phyloP scores from a whole-genome alignment of 2,797 vertebrate genomes.

The Streptopelia turtur region DNA sequence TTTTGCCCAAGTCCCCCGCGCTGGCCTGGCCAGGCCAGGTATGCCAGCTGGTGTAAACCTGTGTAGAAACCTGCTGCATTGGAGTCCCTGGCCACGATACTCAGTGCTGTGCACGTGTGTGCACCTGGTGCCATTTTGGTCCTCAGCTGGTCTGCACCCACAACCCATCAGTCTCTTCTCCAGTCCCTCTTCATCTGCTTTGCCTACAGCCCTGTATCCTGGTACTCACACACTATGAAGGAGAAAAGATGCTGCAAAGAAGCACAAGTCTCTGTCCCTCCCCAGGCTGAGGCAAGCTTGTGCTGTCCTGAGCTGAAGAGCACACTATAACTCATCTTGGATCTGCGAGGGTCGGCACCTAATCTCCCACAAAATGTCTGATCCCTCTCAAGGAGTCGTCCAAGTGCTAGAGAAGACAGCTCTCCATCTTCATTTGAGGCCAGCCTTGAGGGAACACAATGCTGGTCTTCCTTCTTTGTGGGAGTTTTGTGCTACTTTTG shows the following conservation, averaged over 20 bases:
- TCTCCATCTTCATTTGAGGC: background rate
- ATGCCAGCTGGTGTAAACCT: background rate
- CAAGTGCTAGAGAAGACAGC: background rate
- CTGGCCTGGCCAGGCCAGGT: background rate
- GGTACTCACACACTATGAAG: background rate
- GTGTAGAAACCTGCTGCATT: background rate
- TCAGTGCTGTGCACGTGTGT: fast-evolving
- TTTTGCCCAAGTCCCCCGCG: fast-evolving
- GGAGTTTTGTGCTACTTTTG: background rate
- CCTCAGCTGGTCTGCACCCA: background rate
- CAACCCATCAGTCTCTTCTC: background rate
- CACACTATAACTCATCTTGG: background rate
- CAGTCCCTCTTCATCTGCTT: background rate
- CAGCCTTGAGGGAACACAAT: background rate
- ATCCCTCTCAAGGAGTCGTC: background rate
- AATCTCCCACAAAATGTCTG: background rate
- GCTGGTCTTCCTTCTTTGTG: background rate
- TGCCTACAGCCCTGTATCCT: background rate
- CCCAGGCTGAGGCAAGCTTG: background rate
- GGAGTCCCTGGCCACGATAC: background rate
- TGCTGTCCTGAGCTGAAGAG: background rate
- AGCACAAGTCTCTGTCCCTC: background rate
- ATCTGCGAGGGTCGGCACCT: fast-evolving
- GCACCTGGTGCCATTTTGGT: background rate
- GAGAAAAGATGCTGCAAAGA: background rate